These are phyloP conservation scores for Pholis gunnellus DNA, from an alignment of 2,113 vertebrate species.

Conservation along the genomic window DNA sequence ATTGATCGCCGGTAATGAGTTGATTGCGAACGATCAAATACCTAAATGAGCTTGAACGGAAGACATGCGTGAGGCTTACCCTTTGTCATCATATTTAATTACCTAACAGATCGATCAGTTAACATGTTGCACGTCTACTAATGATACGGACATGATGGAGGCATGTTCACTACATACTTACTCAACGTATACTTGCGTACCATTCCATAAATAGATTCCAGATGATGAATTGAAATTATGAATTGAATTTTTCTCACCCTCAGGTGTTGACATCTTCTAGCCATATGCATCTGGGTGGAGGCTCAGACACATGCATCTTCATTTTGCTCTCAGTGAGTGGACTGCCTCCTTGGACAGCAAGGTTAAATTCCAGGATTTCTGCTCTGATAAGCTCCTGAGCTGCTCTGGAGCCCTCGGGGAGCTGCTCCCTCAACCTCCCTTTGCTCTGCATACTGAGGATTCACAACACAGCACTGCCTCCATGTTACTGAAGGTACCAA, in stretches of 20 bases:
- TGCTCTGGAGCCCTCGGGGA: slow-evolving; percentile 1
- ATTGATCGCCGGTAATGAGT: background rate
- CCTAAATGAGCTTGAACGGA: background rate
- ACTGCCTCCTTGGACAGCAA: slow-evolving; percentile 10
- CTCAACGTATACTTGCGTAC: background rate
- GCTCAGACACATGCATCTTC: background rate
- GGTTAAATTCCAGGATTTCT: background rate
- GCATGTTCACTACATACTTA: background rate
- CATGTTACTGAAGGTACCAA: background rate
- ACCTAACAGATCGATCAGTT: background rate
- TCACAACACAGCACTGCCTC: background rate
- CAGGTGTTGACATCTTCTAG: background rate
- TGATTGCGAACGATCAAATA: background rate
- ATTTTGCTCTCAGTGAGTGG: background rate
- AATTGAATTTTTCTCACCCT: no score
- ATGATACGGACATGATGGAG: background rate
- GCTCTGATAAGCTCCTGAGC: slow-evolving; percentile 8
- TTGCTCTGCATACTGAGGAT: background rate
- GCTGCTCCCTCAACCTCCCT: background rate
- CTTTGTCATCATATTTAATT: background rate
- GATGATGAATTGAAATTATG: background rate
- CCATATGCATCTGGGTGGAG: background rate
- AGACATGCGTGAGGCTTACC: background rate
- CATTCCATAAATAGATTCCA: background rate
- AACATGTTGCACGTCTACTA: background rate